Conservation (phyloP, 2,888 invertebrate species). For the Apamea sordens region DNA sequence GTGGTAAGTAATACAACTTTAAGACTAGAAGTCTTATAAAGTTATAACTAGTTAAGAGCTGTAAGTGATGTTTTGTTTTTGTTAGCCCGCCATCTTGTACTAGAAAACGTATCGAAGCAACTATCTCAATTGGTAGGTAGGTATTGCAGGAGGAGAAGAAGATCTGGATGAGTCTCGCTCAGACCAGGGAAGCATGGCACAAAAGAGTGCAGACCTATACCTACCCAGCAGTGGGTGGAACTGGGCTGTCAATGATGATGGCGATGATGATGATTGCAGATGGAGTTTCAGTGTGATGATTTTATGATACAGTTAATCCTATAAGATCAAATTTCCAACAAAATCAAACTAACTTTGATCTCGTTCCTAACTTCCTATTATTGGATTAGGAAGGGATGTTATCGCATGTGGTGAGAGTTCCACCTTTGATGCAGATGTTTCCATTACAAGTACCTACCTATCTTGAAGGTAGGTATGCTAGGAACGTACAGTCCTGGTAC, state of each 20-base stretch:
- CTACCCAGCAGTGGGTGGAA: background rate
- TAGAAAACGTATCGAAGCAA: background rate
- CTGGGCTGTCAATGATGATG: background rate
- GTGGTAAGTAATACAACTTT: background rate
- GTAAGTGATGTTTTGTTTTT: background rate
- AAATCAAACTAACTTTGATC: slow-evolving; percentile 14
- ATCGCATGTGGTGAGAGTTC: background rate
- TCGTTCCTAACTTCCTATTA: background rate
- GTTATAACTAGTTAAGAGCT: background rate
- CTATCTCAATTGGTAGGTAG: background rate
- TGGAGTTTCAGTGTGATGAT: background rate
- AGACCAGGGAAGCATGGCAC: background rate
- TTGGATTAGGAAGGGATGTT: background rate
- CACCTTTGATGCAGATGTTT: background rate
- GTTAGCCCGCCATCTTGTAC: background rate
- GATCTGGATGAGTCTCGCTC: background rate
- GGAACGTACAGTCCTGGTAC: too few relatives aligned
- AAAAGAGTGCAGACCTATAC: background rate
- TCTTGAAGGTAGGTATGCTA: background rate
- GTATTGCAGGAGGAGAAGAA: background rate
- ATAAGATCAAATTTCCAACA: slow-evolving; percentile 8
- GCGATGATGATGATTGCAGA: background rate
- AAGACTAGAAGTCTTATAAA: background rate
- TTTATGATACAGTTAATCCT: background rate
- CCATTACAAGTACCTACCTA: background rate